Conservation (phyloP, 2,797 vertebrate genomes). For the Miichthys miiuy region DNA sequence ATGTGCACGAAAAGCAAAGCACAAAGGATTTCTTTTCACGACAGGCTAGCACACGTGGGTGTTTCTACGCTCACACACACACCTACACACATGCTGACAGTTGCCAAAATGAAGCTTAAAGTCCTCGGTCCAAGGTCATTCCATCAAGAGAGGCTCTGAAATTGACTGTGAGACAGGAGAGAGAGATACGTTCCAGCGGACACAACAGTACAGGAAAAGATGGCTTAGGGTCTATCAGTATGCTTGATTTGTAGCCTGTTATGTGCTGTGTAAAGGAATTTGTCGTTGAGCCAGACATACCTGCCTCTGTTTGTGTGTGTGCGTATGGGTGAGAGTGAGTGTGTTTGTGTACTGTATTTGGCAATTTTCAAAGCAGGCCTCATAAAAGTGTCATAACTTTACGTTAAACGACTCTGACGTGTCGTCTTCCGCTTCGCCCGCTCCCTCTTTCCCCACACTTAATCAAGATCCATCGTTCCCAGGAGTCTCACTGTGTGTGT, state of each 20-base stretch:
- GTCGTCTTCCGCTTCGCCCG: constrained; percentile 38
- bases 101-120: constrained; percentile 61
- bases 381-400: constrained; percentile 79
- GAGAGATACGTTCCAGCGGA: constrained; percentile 23
- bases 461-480: constrained; percentile 80
- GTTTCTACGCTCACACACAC: constrained; percentile 28
- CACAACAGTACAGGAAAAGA: constrained; percentile 29
- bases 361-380: constrained; percentile 65
- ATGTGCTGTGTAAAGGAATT: constrained; percentile 39
- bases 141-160: constrained; percentile 53
- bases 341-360: constrained; percentile 34
- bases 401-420: constrained; percentile 75
- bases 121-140: constrained; percentile 65
- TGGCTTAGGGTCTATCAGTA: constrained; percentile 46
- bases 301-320: neutral
- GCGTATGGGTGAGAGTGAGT: constrained; percentile 1
- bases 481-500: constrained; percentile 43
- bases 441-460: constrained; percentile 57
- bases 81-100: constrained; percentile 52
- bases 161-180: constrained; percentile 48
- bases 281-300: constrained; percentile 38
- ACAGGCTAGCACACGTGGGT: constrained; percentile 5
- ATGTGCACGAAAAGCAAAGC: constrained; percentile 50
- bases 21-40: constrained; percentile 53
- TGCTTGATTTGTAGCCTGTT: constrained; percentile 42